phyloP scores from a whole-genome alignment of 2,888 invertebrate species.

The Drosophila dives region DNA sequence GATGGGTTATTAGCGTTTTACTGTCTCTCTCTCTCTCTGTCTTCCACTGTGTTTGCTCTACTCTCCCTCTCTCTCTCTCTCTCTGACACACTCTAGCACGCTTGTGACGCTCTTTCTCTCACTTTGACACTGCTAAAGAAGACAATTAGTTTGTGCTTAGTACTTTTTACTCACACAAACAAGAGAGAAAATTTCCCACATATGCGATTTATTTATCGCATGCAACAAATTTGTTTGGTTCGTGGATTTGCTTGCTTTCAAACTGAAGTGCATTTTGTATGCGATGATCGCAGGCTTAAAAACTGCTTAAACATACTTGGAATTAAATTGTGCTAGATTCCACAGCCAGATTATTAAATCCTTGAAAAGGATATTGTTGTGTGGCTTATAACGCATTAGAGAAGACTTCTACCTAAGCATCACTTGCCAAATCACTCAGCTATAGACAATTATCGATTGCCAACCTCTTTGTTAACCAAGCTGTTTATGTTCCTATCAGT shows the following conservation, averaged over 20 bases:
- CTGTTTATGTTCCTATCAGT: neutral
- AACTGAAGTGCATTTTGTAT: neutral
- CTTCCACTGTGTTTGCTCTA: neutral
- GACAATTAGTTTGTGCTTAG: constrained; percentile 43
- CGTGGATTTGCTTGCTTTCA: neutral
- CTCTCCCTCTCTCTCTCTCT: neutral
- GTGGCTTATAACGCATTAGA: neutral
- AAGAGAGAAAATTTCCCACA: constrained; percentile 44
- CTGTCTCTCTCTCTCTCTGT: neutral
- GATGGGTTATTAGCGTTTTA: constrained; percentile 18
- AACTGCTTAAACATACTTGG: neutral
- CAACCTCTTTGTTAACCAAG: neutral
- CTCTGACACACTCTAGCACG: neutral
- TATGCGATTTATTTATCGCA: constrained; percentile 35
- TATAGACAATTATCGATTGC: neutral
- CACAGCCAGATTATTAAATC: neutral
- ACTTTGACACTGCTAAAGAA: neutral
- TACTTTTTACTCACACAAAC: constrained; percentile 31
- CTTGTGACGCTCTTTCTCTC: neutral
- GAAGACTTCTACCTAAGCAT: neutral
- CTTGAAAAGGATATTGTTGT: neutral
- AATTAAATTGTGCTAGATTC: neutral
- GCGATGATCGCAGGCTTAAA: constrained; percentile 8
- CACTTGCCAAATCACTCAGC: neutral
- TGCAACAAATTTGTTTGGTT: constrained; percentile 16